phyloP scores from a whole-genome alignment of 2,113 vertebrate species.

The Syngnathus typhle region DNA sequence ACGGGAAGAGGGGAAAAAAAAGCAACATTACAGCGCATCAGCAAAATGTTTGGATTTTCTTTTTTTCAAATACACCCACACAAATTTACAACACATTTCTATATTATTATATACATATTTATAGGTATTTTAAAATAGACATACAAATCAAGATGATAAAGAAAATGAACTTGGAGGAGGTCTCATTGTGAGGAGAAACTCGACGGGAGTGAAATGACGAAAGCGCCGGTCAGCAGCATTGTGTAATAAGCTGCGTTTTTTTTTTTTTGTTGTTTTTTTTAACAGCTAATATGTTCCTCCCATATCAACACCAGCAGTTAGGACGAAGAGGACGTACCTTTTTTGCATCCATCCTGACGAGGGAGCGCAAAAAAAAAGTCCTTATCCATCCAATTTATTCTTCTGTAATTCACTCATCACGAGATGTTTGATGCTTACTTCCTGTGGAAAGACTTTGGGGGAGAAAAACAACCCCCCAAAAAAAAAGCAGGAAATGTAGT shows the following conservation, averaged over 20 bases:
- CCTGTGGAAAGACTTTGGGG: neutral
- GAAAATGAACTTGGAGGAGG: neutral
- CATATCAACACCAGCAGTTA: neutral
- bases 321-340: constrained; percentile 1
- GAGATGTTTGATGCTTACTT: neutral
- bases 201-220: neutral
- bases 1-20: neutral
- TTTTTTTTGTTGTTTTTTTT: too few species aligned
- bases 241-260: neutral
- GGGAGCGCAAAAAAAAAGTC: neutral
- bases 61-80: neutral
- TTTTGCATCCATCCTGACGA: neutral
- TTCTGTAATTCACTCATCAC: constrained; percentile 26
- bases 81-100: neutral
- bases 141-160: neutral
- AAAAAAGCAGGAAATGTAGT: neutral
- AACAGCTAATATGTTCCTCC: too few species aligned
- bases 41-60: neutral
- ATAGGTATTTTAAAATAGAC: neutral
- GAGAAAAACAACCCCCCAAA: neutral
- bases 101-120: neutral
- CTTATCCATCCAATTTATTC: neutral
- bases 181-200: neutral
- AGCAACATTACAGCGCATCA: neutral
- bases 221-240: neutral